Base-by-base conservation (phyloP, 2,888 invertebrate species). In the Aricia artaxerxes region DNA sequence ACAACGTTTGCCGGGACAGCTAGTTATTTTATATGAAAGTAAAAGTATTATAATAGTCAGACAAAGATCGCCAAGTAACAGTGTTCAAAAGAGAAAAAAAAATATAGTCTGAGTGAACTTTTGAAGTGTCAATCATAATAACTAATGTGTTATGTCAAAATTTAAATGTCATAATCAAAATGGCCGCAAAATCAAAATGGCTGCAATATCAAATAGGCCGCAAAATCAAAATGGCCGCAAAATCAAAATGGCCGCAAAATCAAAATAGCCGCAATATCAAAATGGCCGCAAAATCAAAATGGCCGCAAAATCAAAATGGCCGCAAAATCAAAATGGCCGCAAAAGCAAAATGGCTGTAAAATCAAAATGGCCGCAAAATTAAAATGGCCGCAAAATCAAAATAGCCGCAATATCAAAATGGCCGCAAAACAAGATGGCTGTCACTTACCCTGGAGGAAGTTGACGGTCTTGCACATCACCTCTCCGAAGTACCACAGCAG, bases 401-500 rank as follows among this genome's bases (percentile, higher is more conserved):
- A 61, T 61, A 7, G 61, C n/a, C 2, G 24, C 4, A 64, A 6
- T 61, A 24, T 24, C 2, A 61, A 61, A 7, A 61, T 61, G 7
- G 7, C 60, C 7, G 2, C 60, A 1, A 11, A 69, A 9, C 31
- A 69, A 69, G 35, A 69, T 69, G 69, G 69, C 69, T 4, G 3
- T 53, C 4, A 82, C 84, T 81, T 90, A 97, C 97, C 97, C 95
- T 97, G 97, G 64, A 97, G 87, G 85, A 97, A 97, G 86, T 95
- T 95, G 69, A 96, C 95, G 79, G 96, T 95, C 88, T 97, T 97
- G 94, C 97, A 97, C 95, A 97, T 96, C 79, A 96, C 92, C 83
- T 96, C 96, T 0, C 97, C 97, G 84, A 97, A 96, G 85, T 95
- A 93, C 97, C 97, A 97, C 16, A 96, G 93, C 77, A 96, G 92